phyloP scores from a whole-genome alignment of 2,113 vertebrate species.

The Chlamydotis undulata region DNA sequence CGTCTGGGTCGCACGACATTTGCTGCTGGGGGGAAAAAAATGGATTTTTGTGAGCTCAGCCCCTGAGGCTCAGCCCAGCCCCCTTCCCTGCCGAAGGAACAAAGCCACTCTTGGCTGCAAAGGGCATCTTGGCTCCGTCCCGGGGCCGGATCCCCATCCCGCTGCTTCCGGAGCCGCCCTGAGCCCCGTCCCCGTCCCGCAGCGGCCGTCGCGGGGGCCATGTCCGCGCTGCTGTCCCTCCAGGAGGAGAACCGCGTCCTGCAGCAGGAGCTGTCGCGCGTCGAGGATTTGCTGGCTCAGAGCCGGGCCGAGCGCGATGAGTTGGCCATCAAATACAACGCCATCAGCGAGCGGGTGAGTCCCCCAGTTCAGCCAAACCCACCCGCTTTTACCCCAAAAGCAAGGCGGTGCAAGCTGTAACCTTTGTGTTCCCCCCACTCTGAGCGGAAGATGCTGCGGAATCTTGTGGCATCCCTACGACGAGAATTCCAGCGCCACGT shows the following conservation, averaged over 20 bases:
- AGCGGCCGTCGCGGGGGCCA: slow-evolving; percentile 66
- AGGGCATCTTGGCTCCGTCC: background rate
- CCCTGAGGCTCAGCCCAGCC: background rate
- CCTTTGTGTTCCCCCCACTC: fast-evolving
- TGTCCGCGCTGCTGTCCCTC: slow-evolving; percentile 89
- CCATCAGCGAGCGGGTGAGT: slow-evolving; percentile 86
- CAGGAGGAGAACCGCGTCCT: slow-evolving; percentile 93
- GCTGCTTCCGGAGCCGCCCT: background rate
- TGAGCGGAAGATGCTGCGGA: fast-evolving
- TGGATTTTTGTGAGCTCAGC: too few relatives aligned
- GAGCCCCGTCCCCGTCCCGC: background rate
- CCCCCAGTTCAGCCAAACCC: background rate
- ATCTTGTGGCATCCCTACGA: fast-evolving
- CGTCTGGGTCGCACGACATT: too few relatives aligned
- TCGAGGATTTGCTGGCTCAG: slow-evolving; percentile 93
- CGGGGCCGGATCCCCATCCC: fast-evolving
- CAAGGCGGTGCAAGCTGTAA: fast-evolving
- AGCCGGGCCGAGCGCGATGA: slow-evolving; percentile 92
- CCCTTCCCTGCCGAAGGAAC: background rate
- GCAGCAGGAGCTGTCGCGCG: slow-evolving; percentile 88
- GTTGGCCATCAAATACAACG: slow-evolving; percentile 92
- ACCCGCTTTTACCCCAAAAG: background rate
- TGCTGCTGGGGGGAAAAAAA: too few relatives aligned
- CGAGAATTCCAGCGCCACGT: background rate
- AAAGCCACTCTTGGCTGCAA: background rate